A percentile compares a stretch with the other conserved stretches of the same genome.
phyloP scores from a whole-genome alignment of 1,140 invertebrate genomes.

The Zaprionus ornatus region DNA sequence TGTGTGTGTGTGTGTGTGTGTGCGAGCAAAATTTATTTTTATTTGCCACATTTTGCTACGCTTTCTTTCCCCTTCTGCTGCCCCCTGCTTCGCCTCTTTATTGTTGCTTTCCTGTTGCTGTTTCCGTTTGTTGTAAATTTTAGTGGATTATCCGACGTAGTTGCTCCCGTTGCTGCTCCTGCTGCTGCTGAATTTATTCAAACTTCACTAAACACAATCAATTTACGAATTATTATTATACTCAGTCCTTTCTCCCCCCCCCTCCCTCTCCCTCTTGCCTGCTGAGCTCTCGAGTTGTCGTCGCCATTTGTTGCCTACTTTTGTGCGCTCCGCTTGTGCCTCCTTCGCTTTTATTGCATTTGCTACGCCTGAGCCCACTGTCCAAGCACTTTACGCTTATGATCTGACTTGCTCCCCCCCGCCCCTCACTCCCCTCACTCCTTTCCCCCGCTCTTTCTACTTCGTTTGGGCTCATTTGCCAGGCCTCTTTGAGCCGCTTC shows the following conservation, averaged over 20 bases:
- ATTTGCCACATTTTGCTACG: conserved; percentile 72
- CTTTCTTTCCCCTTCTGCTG: conserved; percentile 18
- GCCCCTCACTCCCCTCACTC: not conserved
- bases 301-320: conserved; percentile 71
- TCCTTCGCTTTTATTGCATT: conserved; percentile 79
- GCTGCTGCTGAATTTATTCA: conserved; percentile 69
- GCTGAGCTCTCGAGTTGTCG: conserved; percentile 50
- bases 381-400: conserved; percentile 73
- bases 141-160: conserved; percentile 72
- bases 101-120: conserved; percentile 76
- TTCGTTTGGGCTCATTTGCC: conserved; percentile 66
- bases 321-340: conserved; percentile 41
- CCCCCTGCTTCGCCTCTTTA: conserved; percentile 20
- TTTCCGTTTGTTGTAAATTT: conserved; percentile 82
- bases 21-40: conserved; percentile 73
- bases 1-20: conserved; percentile 8
- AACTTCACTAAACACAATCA: conserved; percentile 83
- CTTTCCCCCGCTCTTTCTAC: not conserved
- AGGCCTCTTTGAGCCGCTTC: conserved; percentile 67
- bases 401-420: conserved; percentile 55
- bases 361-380: conserved; percentile 64
- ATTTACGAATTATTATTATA: conserved; percentile 82
- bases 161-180: conserved; percentile 22
- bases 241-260: conserved; percentile 1
- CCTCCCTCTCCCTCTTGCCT: not conserved